Evolutionary conservation across 2,888 invertebrate species (phyloP).

Genomic region (Apoda limacodes): DNA sequence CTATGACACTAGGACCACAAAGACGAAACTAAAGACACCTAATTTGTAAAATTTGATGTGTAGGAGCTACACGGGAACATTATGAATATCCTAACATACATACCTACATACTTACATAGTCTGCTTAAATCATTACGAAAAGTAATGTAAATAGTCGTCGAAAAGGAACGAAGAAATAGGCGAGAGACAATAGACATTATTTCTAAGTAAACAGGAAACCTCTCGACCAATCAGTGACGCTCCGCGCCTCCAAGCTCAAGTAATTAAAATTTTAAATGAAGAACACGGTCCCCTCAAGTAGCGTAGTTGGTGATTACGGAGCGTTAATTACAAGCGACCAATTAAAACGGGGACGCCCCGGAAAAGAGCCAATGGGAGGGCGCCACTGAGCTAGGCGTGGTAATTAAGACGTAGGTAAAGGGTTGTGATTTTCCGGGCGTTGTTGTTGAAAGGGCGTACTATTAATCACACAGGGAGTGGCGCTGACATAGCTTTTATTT

Average conservation of each 20-base stretch:
- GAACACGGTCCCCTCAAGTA: conserved; percentile 50
- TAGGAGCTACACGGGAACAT: too few relatives aligned
- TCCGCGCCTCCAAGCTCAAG: conserved; percentile 25
- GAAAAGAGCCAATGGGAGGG: conserved; percentile 47
- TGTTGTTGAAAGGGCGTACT: conserved; percentile 38
- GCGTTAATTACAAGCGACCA: conserved; percentile 64
- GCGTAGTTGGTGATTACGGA: conserved; percentile 58
- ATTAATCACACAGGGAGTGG: conserved; percentile 42
- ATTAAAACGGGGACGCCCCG: conserved; percentile 45
- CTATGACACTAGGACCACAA: too few relatives aligned
- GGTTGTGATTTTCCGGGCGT: conserved; percentile 65
- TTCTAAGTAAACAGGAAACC: conserved; percentile 37
- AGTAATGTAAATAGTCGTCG: too few relatives aligned
- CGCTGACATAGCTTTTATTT: too few relatives aligned
- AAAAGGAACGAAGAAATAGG: too few relatives aligned
- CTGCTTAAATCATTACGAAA: too few relatives aligned
- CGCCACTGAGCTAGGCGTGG: conserved; percentile 60
- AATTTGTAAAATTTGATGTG: too few relatives aligned
- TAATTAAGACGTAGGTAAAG: conserved; percentile 63
- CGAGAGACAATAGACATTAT: conserved; percentile 49
- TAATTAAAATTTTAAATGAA: conserved; percentile 69
- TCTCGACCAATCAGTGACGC: conserved; percentile 44
- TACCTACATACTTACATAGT: too few relatives aligned
- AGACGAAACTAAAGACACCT: too few relatives aligned
- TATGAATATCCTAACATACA: too few relatives aligned